These are phyloP conservation scores for Xenopus borealis DNA, from an alignment of 2,113 vertebrate genomes.

Conservation along the genomic window DNA sequence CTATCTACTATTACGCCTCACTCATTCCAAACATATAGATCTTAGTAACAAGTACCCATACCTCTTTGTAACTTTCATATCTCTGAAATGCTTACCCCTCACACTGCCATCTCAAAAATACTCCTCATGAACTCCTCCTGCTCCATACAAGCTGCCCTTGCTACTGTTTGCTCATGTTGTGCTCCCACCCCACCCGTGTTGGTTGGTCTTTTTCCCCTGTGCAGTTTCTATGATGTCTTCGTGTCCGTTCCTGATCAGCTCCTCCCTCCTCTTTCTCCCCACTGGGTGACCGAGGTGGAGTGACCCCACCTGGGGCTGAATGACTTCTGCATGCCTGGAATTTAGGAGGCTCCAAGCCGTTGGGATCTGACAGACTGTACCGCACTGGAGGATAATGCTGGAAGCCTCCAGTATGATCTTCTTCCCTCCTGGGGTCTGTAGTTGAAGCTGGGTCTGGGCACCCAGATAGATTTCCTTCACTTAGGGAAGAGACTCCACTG, in stretches of 20 bases:
- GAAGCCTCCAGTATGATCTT: conserved; percentile 87
- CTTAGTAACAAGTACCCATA: too few species aligned
- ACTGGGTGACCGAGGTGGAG: conserved; percentile 71
- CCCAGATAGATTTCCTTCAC: conserved; percentile 88
- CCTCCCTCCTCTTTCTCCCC: conserved; percentile 77
- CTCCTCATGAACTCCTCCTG: not conserved
- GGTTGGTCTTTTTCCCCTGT: conserved; percentile 76
- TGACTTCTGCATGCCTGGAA: conserved; percentile 90
- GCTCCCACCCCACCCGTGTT: conserved; percentile 87
- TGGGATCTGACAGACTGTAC: conserved; percentile 86
- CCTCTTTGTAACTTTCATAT: not conserved
- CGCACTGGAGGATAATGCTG: conserved; percentile 88
- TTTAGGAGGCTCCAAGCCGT: conserved; percentile 83
- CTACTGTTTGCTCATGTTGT: conserved; percentile 86
- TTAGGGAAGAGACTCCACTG: conserved; percentile 91
- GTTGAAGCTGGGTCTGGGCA: conserved; percentile 81
- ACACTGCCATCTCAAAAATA: not conserved
- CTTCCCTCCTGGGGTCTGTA: conserved; percentile 84
- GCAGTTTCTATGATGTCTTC: conserved; percentile 77
- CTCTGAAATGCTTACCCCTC: not conserved
- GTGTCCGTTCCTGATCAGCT: conserved; percentile 82
- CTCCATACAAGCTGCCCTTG: conserved; percentile 45
- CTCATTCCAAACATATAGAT: too few species aligned
- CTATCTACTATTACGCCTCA: too few species aligned
- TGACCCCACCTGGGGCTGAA: conserved; percentile 77